Evolutionary conservation across 2,113 vertebrate species (phyloP).

Genomic region (Anas platyrhynchos): DNA sequence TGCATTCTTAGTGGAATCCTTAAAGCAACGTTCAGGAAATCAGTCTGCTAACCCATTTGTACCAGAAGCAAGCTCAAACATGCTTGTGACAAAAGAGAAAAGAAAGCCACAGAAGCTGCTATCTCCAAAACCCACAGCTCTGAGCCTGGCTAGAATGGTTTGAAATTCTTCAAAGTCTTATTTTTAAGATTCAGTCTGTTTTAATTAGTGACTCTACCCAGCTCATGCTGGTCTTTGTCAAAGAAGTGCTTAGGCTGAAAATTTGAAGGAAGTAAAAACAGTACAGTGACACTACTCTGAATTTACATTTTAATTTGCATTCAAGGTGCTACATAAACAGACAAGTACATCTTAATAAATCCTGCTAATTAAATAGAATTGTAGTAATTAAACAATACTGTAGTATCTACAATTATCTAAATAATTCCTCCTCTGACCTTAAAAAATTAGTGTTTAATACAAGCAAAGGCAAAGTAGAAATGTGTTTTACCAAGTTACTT

Average conservation of each 20-base stretch:
- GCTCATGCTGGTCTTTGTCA: not conserved
- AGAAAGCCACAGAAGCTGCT: conserved; percentile 30
- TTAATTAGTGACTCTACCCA: not conserved
- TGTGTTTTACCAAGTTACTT: not conserved
- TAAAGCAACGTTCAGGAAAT: conserved; percentile 70
- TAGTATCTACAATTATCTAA: not conserved
- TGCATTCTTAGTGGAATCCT: conserved; percentile 77
- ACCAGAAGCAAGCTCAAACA: not conserved
- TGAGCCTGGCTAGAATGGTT: conserved; percentile 75
- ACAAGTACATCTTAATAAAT: not conserved
- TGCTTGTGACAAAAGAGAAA: not conserved
- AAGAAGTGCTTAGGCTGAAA: not conserved
- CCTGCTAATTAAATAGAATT: not conserved
- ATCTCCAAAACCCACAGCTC: conserved; percentile 64
- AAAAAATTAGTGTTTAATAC: not conserved
- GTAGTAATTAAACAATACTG: not conserved
- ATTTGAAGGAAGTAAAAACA: not conserved
- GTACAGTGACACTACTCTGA: not conserved
- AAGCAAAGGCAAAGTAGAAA: not conserved
- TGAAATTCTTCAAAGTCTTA: conserved; percentile 39
- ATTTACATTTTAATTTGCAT: not conserved
- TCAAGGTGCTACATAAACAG: not conserved
- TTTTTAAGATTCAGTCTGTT: not conserved
- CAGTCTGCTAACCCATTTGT: not conserved
- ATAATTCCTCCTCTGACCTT: not conserved